A percentile compares a stretch with the other conserved stretches of the same genome.
Evolutionary conservation across 2,888 invertebrate species (phyloP).

Genomic region (Yponomeuta sedellus): DNA sequence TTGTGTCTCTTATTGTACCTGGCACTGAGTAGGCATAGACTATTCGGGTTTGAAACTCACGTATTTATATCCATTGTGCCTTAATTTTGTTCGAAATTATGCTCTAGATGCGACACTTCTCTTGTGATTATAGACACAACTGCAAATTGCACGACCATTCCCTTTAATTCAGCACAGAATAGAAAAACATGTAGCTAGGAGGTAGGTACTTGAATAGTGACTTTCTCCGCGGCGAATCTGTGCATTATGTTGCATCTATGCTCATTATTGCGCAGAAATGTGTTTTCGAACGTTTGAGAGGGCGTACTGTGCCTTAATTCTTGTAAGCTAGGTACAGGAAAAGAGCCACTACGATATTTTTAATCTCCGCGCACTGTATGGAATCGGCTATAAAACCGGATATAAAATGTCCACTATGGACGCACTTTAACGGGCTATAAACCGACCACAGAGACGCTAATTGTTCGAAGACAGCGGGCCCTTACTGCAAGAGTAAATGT

Average conservation of each 20-base stretch:
- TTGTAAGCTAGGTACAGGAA: conserved; percentile 25
- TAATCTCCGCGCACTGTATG: conserved; percentile 30
- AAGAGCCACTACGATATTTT: conserved; percentile 33
- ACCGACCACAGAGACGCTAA: conserved; percentile 57
- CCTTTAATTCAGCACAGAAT: not conserved
- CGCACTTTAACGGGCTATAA: conserved; percentile 58
- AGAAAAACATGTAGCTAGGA: not conserved
- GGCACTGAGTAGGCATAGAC: not conserved
- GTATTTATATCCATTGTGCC: not conserved
- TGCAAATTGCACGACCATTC: not conserved
- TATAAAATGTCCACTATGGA: conserved; percentile 52
- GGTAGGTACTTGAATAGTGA: not conserved
- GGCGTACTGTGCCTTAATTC: not conserved
- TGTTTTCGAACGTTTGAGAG: not conserved
- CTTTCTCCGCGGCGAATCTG: not conserved
- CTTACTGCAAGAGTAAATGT: conserved; percentile 37
- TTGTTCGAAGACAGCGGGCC: conserved; percentile 41
- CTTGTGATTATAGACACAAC: not conserved
- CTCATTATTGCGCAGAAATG: not conserved
- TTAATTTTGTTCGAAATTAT: too few relatives aligned
- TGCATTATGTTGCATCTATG: not conserved
- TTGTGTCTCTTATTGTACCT: not conserved
- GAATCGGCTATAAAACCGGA: conserved; percentile 45
- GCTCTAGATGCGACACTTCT: too few relatives aligned
- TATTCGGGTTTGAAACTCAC: not conserved